phyloP scores from a whole-genome alignment of 2,888 invertebrate genomes.

The Ophraella communa region DNA sequence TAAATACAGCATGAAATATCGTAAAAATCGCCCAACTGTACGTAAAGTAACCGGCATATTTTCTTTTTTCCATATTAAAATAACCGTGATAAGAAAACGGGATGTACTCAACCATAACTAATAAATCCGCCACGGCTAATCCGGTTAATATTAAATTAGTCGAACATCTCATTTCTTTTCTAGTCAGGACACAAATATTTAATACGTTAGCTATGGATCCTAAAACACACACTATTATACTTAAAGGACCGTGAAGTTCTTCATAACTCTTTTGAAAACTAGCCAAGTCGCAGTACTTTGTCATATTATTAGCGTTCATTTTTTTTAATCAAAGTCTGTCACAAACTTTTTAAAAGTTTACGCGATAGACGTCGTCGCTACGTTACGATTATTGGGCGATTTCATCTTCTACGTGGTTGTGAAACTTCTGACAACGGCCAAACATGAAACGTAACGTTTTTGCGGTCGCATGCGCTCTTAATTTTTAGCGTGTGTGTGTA shows the following conservation, averaged over 20 bases:
- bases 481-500: background rate
- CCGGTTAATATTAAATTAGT: constrained; percentile 92
- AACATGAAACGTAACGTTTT: background rate
- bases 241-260: constrained; percentile 82
- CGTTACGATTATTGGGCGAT: background rate
- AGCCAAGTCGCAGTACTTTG: constrained; percentile 61
- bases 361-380: background rate
- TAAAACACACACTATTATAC: constrained; percentile 85
- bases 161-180: constrained; percentile 88
- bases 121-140: constrained; percentile 89
- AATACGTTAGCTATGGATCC: constrained; percentile 89
- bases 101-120: constrained; percentile 95
- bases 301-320: no score
- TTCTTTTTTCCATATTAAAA: constrained; percentile 66
- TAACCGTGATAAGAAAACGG: constrained; percentile 86
- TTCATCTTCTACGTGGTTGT: background rate
- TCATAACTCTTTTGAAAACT: constrained; percentile 72
- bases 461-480: background rate
- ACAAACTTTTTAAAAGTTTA: constrained; percentile 1
- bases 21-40: constrained; percentile 85
- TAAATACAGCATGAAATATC: constrained; percentile 89
- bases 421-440: background rate
- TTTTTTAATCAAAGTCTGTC: background rate
- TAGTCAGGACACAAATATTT: constrained; percentile 88
- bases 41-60: constrained; percentile 63